Evolutionary conservation across 1,140 invertebrate species (phyloP), one percentile per base, ranked within the genome.

Genomic region (Caenorhabditis inopinata): DNA sequence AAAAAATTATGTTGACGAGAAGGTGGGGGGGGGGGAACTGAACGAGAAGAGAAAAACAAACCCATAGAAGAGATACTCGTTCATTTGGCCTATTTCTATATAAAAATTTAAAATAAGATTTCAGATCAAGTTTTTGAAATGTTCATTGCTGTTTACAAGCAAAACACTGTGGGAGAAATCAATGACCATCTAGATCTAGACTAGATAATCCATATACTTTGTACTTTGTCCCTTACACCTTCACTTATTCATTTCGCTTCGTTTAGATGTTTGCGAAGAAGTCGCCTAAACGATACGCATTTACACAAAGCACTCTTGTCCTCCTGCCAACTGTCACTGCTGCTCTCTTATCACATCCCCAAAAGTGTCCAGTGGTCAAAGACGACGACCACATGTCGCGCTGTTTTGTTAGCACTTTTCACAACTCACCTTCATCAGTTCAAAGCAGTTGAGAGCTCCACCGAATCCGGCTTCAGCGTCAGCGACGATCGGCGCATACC

Each of bases 391-490:
- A 5, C 6, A 18, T 5, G 27, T 12, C 21, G 11, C 21, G 3
- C 2, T 11, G 7, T 16, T 9, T 11, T 25, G 12, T 32, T 29
- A 38, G 32, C 11, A 7, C 2, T 25, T 12, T 38, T 12, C 27
- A 51, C 23, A 23, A 51, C 85, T 27, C 9, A 85, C 86, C 79
- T 90, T 89, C 86, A 88, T 89, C 46, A 89, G 76, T 80, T 89
- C 89, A 76, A 85, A 89, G 23, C 89, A 90, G 68, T 89, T 89
- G 35, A 89, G 81, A 11, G 89, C 84, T n/a, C 89, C 89, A 14
- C 89, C 89, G 76, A 89, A 89, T 12, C 89, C 89, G 32, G 89
- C 89, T 82, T 89, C 89, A n/a, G 89, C 89, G 81, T 89, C 89
- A n/a, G 89, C 89, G n/a, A 89, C 88, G 46, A 89, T 86, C 27